Percentiles rank a stretch among this genome's conserved stretches.
Evolutionary conservation across 1,140 invertebrate genomes (phyloP).

Genomic region (silkworm (Bombyx mori)): ASM3026992v2 NC_085109.1:5574001-5574500

Average conservation of each 20-base stretch:
- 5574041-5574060: too few species aligned
- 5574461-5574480: constrained; percentile 79
- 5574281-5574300: too few species aligned
- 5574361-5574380: too few species aligned
- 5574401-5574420: constrained; percentile 41
- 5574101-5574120: constrained; percentile 41
- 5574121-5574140: constrained; percentile 16
- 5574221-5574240: constrained; percentile 14
- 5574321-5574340: too few species aligned
- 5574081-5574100: constrained; percentile 25
- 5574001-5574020: too few species aligned
- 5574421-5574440: constrained; percentile 74
- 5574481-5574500: constrained; percentile 66
- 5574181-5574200: constrained; percentile 7
- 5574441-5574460: constrained; percentile 79
- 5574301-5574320: too few species aligned
- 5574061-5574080: constrained; percentile 15
- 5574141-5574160: constrained; percentile 7
- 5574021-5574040: too few species aligned
- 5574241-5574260: constrained; percentile 1
- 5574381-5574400: not conserved
- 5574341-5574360: too few species aligned
- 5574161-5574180: constrained; percentile 4
- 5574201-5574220: constrained; percentile 15
- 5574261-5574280: too few species aligned